phyloP scores from a whole-genome alignment of 64 coral and sea anemone species.

The Pocillopora damicornis region DNA sequence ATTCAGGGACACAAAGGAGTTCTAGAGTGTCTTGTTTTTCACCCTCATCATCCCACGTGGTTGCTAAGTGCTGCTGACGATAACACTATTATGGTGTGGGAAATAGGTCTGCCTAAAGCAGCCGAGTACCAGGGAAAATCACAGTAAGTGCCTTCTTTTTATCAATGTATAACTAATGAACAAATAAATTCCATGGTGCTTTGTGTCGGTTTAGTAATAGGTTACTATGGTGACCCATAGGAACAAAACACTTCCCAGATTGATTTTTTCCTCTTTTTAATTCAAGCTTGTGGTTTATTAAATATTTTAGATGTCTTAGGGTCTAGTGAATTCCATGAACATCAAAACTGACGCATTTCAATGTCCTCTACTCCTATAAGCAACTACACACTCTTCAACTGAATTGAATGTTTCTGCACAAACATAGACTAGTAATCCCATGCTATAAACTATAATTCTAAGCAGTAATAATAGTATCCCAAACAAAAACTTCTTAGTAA shows the following conservation, averaged over 20 bases:
- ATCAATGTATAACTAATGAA: neutral
- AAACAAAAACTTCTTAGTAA: neutral
- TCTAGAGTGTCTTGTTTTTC: slow-evolving; percentile 88
- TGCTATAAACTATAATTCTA: neutral
- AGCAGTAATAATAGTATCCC: neutral
- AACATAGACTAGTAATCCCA: slow-evolving; percentile 11
- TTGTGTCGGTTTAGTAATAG: neutral
- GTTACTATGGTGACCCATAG: no score
- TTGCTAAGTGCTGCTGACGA: slow-evolving; percentile 91
- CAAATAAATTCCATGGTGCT: neutral
- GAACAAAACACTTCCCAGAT: neutral
- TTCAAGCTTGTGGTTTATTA: slow-evolving; percentile 28
- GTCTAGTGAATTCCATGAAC: slow-evolving; percentile 20
- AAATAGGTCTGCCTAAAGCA: slow-evolving; percentile 80
- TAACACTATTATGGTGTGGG: slow-evolving; percentile 85
- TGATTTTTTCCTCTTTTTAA: slow-evolving; percentile 9
- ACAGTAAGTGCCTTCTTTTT: slow-evolving; percentile 51
- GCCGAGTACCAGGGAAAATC: slow-evolving; percentile 63
- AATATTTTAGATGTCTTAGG: slow-evolving; percentile 11
- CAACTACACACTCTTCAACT: slow-evolving; percentile 20
- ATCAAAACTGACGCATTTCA: slow-evolving; percentile 5
- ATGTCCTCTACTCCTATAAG: slow-evolving; percentile 7
- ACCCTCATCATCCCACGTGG: slow-evolving; percentile 88
- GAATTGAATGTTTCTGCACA: slow-evolving; percentile 3
- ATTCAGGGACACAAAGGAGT: slow-evolving; percentile 88